A percentile compares a stretch with the other conserved stretches of the same genome.
Conservation (phyloP, 2,797 vertebrate species). For the Xerus rutilus region DNA sequence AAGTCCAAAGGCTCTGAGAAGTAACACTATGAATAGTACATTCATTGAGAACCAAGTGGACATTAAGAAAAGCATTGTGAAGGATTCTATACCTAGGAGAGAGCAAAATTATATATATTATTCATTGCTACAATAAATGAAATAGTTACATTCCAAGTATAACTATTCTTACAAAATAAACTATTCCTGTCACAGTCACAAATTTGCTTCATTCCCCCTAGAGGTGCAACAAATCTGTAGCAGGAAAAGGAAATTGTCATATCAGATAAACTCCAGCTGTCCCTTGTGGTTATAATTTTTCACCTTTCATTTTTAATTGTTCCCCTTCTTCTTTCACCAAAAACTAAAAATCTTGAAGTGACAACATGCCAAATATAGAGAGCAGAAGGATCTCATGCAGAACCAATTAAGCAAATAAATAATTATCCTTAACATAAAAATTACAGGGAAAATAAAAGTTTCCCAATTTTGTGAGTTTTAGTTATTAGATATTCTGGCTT, state of each 20-base stretch:
- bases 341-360: slow-evolving; percentile 65
- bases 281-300: slow-evolving; percentile 69
- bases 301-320: slow-evolving; percentile 78
- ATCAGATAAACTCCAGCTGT: slow-evolving; percentile 67
- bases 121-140: slow-evolving; percentile 16
- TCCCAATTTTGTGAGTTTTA: slow-evolving; percentile 69
- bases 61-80: slow-evolving; percentile 61
- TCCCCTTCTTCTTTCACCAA: slow-evolving; percentile 64
- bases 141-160: slow-evolving; percentile 44
- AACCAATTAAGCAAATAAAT: slow-evolving; percentile 87
- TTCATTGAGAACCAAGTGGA: slow-evolving; percentile 65
- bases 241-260: slow-evolving; percentile 71
- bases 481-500: slow-evolving; percentile 66
- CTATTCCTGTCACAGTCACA: not conserved
- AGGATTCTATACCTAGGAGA: not conserved
- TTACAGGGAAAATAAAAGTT: slow-evolving; percentile 72
- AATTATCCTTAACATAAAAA: slow-evolving; percentile 79
- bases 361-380: slow-evolving; percentile 80
- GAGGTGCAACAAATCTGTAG: slow-evolving; percentile 39
- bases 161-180: slow-evolving; percentile 16
- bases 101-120: not conserved
- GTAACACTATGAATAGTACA: not conserved
- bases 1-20: slow-evolving; percentile 60
- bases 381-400: slow-evolving; percentile 80
- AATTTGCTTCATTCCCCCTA: slow-evolving; percentile 51